phyloP scores from a whole-genome alignment of 2,113 vertebrate species.

The Vimba vimba region DNA sequence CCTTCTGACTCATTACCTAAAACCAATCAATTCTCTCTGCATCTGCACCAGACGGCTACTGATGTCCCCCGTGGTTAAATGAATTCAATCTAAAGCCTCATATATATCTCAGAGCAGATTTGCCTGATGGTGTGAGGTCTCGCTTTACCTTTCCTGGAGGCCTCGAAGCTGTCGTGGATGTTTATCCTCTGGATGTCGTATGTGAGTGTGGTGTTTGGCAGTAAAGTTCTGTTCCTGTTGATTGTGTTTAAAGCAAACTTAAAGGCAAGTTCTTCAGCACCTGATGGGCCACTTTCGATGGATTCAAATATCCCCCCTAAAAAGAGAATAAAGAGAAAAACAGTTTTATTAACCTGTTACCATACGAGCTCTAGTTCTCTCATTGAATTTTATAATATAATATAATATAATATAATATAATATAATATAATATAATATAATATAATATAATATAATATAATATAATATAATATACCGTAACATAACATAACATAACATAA shows the following conservation, averaged over 20 bases:
- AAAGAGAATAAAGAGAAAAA: conserved; percentile 28
- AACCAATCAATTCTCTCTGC: conserved; percentile 72
- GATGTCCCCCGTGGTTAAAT: conserved; percentile 63
- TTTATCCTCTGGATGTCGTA: conserved; percentile 99
- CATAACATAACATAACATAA: background rate
- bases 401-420: background rate
- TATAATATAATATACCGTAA: too few relatives aligned
- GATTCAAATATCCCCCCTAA: conserved; percentile 98
- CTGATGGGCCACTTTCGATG: conserved; percentile 93
- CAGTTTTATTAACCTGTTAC: background rate
- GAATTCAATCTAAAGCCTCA: conserved; percentile 57
- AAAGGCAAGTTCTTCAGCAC: conserved; percentile 97
- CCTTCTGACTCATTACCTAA: conserved; percentile 69
- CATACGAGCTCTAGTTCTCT: background rate
- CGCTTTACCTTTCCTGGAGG: conserved; percentile 94
- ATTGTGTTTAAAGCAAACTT: conserved; percentile 99
- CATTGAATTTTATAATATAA: background rate
- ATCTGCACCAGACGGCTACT: conserved; percentile 64
- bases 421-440: too few relatives aligned
- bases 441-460: too few relatives aligned
- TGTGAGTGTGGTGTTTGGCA: conserved; percentile 97
- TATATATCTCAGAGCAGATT: background rate
- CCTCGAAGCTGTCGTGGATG: conserved; percentile 98
- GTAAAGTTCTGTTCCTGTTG: conserved; percentile 97
- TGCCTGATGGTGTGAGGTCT: background rate